Evolutionary conservation across 1,140 invertebrate genomes (phyloP), one percentile per base, ranked within the genome.

Genomic region (Monochamus saltuarius): DNA sequence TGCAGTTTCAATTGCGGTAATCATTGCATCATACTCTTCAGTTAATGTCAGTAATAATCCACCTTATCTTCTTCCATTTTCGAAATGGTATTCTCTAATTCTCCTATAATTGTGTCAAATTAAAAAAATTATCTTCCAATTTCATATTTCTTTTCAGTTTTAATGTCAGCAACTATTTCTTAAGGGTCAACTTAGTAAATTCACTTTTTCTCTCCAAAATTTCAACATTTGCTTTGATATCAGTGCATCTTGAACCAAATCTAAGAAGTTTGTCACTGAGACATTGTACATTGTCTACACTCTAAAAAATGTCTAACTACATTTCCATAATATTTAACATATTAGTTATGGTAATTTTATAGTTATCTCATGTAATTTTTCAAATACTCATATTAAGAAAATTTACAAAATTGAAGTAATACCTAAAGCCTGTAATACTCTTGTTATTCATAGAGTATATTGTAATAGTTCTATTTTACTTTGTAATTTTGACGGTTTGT

Each of bases 1-100:
- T 17, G 77, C 56, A 2, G 73, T 75, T 64, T 77, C 74, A n/a
- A 78, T 72, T 14, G 74, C 72, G n/a, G 76, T 75, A 7, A 75
- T 65, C 13, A 77, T 66, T 7, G 69, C 66, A 54, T 75, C 69
- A 61, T 74, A 77, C 38, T 46, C 63, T 46, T 64, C 37, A 10
- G 73, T 71, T 40, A 78, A 54, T 42, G 69, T 71, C 0, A 76
- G 52, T 34, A 77, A 63, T 56, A 78, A 66, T 64, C 75, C 70
- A 19, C 73, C 37, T 75, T 66, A 29, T 49, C 63, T 56, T 79
- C 76, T 36, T 77, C 71, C 17, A 79, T 42, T 66, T 75, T 75
- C 9, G 69, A 70, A 7, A 74, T 75, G 38, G 72, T 70, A 54
- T 29, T 37, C 36, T 62, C 22, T 14, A 67, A 37, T 29, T 67